These are phyloP conservation scores for Paragorgia papillata DNA, from an alignment of 92 coral and sea anemone species.

Conservation along the genomic window DNA sequence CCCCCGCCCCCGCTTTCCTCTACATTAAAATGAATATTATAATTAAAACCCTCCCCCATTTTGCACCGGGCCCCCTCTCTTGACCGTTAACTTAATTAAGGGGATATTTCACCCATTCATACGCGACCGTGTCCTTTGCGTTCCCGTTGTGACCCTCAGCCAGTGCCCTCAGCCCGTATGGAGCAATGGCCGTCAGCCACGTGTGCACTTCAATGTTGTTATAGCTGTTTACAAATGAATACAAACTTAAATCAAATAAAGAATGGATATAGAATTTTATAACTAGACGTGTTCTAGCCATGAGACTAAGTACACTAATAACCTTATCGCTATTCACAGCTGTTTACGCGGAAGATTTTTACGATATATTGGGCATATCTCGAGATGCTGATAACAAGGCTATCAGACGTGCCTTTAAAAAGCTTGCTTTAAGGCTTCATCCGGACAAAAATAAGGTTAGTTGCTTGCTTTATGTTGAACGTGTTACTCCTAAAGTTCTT, in stretches of 20 bases:
- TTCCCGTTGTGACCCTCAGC: too few relatives aligned
- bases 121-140: too few relatives aligned
- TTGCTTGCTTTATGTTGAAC: slow-evolving; percentile 1
- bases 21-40: too few relatives aligned
- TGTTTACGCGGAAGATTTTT: slow-evolving; percentile 85
- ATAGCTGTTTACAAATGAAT: not conserved
- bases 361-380: slow-evolving; percentile 85
- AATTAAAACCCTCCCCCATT: too few relatives aligned
- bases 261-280: not conserved
- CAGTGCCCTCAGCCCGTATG: too few relatives aligned
- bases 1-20: too few relatives aligned
- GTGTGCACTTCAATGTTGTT: not conserved
- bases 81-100: too few relatives aligned
- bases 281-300: not conserved
- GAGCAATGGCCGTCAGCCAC: not conserved
- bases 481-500: too few relatives aligned
- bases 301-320: slow-evolving; percentile 53
- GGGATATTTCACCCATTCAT: too few relatives aligned
- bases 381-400: slow-evolving; percentile 93
- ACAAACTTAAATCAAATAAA: not conserved
- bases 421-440: slow-evolving; percentile 80
- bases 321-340: slow-evolving; percentile 72
- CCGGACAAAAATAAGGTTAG: slow-evolving; percentile 94
- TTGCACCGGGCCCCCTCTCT: too few relatives aligned
- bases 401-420: slow-evolving; percentile 93